A percentile compares a stretch with the other conserved stretches of the same genome.
Conservation (phyloP, 2,888 invertebrate genomes). For the Chloroclystis v-ata region DNA sequence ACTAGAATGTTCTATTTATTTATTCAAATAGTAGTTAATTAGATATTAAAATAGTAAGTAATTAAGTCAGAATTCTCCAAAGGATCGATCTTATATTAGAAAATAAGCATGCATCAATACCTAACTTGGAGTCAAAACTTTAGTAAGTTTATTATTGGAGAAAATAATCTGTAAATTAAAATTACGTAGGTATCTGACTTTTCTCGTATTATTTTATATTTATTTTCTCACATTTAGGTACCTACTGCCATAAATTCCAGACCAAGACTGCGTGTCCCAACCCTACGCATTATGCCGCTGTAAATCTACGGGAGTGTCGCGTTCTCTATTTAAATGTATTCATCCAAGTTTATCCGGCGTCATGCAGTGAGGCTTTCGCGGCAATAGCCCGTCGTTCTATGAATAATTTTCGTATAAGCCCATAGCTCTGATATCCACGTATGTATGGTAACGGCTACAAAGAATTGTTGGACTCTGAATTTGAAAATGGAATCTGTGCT, state of each 20-base stretch:
- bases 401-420: slow-evolving; percentile 69
- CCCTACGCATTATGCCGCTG: slow-evolving; percentile 61
- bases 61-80: too few species aligned
- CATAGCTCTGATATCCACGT: slow-evolving; percentile 37
- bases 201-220: background rate
- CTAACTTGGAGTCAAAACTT: too few species aligned
- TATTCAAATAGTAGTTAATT: too few species aligned
- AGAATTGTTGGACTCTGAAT: slow-evolving; percentile 7
- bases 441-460: slow-evolving; percentile 15
- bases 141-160: too few species aligned
- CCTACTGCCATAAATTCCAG: too few species aligned
- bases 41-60: too few species aligned
- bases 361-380: slow-evolving; percentile 68
- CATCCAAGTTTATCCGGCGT: slow-evolving; percentile 73
- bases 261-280: slow-evolving; percentile 17
- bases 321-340: slow-evolving; percentile 78
- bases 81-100: too few species aligned
- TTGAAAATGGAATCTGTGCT: background rate
- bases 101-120: too few species aligned
- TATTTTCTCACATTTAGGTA: too few species aligned
- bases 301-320: slow-evolving; percentile 71
- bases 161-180: too few species aligned
- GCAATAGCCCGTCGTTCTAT: slow-evolving; percentile 51
- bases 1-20: too few species aligned
- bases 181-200: too few species aligned